Base-by-base conservation (phyloP, 2,888 invertebrate genomes). In the Drosophila putrida region DNA sequence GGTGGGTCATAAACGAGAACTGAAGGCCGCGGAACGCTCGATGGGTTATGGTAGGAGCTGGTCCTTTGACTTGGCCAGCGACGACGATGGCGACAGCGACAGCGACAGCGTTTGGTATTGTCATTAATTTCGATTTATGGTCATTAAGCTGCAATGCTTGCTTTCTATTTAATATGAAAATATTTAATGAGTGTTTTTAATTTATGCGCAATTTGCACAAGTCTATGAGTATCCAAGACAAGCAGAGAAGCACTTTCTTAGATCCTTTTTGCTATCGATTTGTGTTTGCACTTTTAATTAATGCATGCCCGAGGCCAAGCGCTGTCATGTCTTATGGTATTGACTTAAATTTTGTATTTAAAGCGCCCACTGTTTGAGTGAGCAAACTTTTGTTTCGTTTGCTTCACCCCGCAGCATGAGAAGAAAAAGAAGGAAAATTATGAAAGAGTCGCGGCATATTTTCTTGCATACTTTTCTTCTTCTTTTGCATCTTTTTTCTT, bases 71-170 rank as follows among this genome's bases (percentile, higher is more conserved):
- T 28, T 43, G 51, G 61, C 47, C 33, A 44, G 15, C 38, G 31
- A 11, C 15, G 33, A 4, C 13, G 13, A 15, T 8, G 25, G 27
- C 6, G 43, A 13, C 51, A 28, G 10, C 43, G 15, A 25, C 44
- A 46, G 36, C 27, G 49, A 15, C 55, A 57, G 47, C 47, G 62
- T 54, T 77, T 64, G 76, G 65, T 69, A 65, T 61, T 71, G 81
- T 74, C 86, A 88, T 89, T 87, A 89, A 87, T 89, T 83, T 86
- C 84, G 87, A 86, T 88, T 89, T 81, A 87, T 87, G 81, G 87
- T 83, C 88, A 88, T 88, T 89, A 89, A 88, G 73, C 73, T 79
- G 75, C 67, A 62, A 63, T 54, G 61, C 64, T 82, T 55, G 61
- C 73, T 62, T 69, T 70, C 62, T 75, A 71, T 80, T 77, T 71